A percentile compares a stretch with the other conserved stretches of the same genome.
phyloP scores from a whole-genome alignment of 2,888 invertebrate species.

The Seira musarum region DNA sequence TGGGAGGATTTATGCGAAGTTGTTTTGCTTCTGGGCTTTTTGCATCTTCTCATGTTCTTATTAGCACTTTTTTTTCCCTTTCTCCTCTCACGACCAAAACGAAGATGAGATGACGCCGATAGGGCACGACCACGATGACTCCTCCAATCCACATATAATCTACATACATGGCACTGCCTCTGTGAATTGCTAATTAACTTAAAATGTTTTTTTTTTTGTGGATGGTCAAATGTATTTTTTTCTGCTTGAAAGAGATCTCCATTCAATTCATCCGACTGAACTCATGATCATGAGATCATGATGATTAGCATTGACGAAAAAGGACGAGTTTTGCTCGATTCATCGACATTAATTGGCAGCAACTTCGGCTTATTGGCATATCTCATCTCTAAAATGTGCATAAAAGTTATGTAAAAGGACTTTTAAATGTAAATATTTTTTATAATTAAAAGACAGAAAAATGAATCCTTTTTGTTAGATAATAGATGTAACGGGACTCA shows the following conservation, averaged over 20 bases:
- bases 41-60: neutral
- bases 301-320: neutral
- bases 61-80: conserved; percentile 8
- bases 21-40: conserved; percentile 12
- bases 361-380: no score
- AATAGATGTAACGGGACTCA: neutral
- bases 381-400: neutral
- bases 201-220: neutral
- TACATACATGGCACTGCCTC: no score
- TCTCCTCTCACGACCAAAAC: conserved; percentile 2
- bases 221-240: neutral
- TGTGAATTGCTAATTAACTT: neutral
- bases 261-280: neutral
- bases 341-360: conserved; percentile 9
- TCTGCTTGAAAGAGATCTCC: neutral
- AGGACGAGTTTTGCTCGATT: conserved; percentile 8
- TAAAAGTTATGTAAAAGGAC: neutral
- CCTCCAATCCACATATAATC: no score
- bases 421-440: neutral
- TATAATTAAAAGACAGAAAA: neutral
- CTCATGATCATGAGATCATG: neutral
- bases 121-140: neutral
- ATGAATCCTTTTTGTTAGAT: neutral
- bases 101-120: no score
- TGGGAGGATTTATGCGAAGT: neutral